Conservation (phyloP, 2,797 vertebrate genomes). For the Pangasius djambal region DNA sequence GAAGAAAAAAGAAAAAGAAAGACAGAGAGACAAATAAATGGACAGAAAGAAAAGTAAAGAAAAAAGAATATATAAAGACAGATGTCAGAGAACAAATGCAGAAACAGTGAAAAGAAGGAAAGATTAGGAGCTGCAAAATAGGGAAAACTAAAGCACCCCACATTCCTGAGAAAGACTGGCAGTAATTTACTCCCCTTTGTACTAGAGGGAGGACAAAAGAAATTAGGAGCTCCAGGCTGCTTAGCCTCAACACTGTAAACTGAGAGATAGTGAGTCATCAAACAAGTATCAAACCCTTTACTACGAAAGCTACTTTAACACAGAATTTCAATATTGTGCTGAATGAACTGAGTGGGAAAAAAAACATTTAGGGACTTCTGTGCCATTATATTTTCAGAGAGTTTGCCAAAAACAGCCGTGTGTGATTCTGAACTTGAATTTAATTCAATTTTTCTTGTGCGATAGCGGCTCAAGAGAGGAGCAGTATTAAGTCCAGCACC, state of each 20-base stretch:
- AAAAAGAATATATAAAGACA: not conserved
- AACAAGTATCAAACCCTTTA: not conserved
- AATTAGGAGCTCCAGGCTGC: conserved; percentile 8
- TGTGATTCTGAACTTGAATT: not conserved
- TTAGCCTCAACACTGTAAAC: not conserved
- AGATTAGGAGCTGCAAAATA: not conserved
- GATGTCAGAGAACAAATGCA: not conserved
- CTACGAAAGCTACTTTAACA: not conserved
- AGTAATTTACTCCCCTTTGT: conserved; percentile 24
- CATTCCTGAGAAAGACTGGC: not conserved
- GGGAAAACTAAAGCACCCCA: conserved; percentile 3
- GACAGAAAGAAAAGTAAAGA: not conserved
- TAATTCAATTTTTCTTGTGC: not conserved
- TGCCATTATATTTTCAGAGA: conserved; percentile 13
- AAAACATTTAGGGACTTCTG: not conserved
- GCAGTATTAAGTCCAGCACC: too few relatives aligned
- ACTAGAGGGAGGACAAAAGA: not conserved
- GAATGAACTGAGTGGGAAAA: not conserved
- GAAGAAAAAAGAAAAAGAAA: not conserved
- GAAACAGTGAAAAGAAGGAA: not conserved
- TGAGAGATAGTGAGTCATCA: conserved; percentile 10
- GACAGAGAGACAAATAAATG: not conserved
- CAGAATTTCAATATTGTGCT: not conserved
- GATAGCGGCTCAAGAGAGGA: not conserved
- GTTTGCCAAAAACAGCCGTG: not conserved